These are phyloP conservation scores for Aulostomus chinensis DNA, from an alignment of 2,797 vertebrate species.

Conservation along the genomic window DNA sequence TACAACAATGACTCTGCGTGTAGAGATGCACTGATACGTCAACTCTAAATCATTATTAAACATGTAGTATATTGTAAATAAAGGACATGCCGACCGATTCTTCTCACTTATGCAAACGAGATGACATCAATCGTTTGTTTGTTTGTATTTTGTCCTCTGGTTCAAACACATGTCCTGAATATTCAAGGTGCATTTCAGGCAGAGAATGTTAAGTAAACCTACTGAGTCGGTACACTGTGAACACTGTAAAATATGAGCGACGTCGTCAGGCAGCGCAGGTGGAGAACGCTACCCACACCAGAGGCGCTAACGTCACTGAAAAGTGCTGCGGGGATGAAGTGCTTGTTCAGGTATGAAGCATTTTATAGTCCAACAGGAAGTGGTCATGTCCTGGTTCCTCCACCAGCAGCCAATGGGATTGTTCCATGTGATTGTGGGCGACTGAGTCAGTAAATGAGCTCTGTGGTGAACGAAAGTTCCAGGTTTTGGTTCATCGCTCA, in stretches of 20 bases:
- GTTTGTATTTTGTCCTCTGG: background rate
- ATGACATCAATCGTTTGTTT: no score
- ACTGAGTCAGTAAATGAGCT: no score
- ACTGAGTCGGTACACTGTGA: constrained; percentile 56
- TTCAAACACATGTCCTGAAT: background rate
- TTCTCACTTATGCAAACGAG: background rate
- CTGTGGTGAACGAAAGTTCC: no score
- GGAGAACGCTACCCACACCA: constrained; percentile 1
- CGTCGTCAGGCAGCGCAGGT: constrained; percentile 15
- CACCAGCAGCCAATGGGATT: no score
- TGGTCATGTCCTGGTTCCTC: no score
- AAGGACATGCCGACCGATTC: background rate
- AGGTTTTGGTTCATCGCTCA: no score
- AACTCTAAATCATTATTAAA: background rate
- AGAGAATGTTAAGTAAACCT: constrained; percentile 25
- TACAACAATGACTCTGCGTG: constrained; percentile 22
- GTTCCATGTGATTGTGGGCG: no score
- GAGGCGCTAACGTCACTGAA: no score
- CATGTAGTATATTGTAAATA: constrained; percentile 39
- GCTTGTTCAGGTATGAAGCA: no score
- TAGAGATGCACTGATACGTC: constrained; percentile 31
- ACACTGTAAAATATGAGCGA: constrained; percentile 13
- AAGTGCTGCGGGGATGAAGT: no score
- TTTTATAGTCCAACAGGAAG: no score
- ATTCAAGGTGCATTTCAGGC: constrained; percentile 15